Evolutionary conservation across 23 tunicate genomes (phyloP).

Genomic region (Halocynthia roretzi): DNA sequence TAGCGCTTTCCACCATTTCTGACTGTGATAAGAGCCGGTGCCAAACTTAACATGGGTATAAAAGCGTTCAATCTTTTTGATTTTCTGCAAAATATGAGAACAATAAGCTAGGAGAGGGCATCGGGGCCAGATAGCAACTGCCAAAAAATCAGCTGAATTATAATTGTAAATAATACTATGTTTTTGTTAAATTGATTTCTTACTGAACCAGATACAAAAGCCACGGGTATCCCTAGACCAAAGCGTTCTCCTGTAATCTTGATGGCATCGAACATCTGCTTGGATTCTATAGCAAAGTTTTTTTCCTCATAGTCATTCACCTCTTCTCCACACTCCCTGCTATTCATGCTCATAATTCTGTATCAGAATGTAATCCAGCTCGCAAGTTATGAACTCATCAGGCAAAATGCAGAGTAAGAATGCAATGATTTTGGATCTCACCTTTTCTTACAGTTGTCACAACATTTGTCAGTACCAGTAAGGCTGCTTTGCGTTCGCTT

Average conservation of each 20-base stretch:
- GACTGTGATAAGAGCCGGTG: conserved; percentile 60
- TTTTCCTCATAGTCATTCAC: conserved; percentile 26
- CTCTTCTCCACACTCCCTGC: conserved; percentile 5
- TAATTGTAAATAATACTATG: too few species aligned
- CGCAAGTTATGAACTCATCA: too few species aligned
- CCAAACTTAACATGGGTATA: conserved; percentile 54
- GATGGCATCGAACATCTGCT: conserved; percentile 67
- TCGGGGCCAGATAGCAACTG: not conserved
- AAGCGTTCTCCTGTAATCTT: conserved; percentile 83
- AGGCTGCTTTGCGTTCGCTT: conserved; percentile 74
- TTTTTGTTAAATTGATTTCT: conserved; percentile 8
- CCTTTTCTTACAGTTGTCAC: conserved; percentile 93
- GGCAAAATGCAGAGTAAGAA: not conserved
- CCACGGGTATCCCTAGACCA: conserved; percentile 83
- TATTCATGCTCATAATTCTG: not conserved
- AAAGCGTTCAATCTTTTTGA: conserved; percentile 75
- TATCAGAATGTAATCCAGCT: too few species aligned
- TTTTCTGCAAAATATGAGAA: conserved; percentile 30
- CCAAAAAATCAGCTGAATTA: too few species aligned
- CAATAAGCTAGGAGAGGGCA: not conserved
- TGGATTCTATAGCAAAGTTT: conserved; percentile 63
- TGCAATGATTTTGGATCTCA: conserved; percentile 9
- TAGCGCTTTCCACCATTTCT: conserved; percentile 90
- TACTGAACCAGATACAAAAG: conserved; percentile 75
- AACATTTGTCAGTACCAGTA: conserved; percentile 76